Conservation (phyloP, 1,140 invertebrate species). For the Hormaphis cornu region DNA sequence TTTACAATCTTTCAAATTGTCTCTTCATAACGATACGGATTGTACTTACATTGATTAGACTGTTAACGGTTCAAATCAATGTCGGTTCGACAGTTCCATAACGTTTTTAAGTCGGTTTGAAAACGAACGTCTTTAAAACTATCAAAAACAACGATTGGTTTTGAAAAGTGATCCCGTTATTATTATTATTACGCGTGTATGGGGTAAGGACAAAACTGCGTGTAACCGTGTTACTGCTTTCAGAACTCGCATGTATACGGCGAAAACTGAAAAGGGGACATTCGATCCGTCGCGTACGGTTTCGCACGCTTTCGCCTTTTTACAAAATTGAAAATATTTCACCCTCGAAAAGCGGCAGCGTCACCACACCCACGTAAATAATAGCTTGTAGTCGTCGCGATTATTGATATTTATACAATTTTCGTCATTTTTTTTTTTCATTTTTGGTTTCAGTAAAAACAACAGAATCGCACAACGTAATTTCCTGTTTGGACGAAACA, state of each 20-base stretch:
- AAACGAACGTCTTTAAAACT: too few relatives aligned
- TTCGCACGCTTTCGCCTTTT: conserved; percentile 4
- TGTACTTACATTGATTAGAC: too few relatives aligned
- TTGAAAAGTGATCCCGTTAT: too few relatives aligned
- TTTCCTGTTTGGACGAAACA: background rate
- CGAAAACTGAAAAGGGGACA: background rate
- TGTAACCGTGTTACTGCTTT: background rate
- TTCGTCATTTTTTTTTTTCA: too few relatives aligned
- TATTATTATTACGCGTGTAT: too few relatives aligned
- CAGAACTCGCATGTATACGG: background rate
- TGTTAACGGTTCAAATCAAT: too few relatives aligned
- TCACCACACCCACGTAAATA: conserved; percentile 19
- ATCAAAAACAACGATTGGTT: too few relatives aligned
- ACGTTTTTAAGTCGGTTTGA: too few relatives aligned
- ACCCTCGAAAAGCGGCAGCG: background rate
- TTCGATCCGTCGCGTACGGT: background rate
- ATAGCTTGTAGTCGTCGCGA: background rate
- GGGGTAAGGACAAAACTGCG: background rate
- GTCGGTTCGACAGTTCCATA: too few relatives aligned
- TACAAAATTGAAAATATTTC: conserved; percentile 22
- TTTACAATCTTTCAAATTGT: too few relatives aligned
- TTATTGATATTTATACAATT: too few relatives aligned
- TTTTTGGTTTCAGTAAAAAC: background rate
- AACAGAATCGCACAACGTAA: conserved; percentile 3
- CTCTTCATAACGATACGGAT: too few relatives aligned